Evolutionary conservation across 2,113 vertebrate species (phyloP), one percentile per base, ranked within the genome.

Genomic region (Triplophysa tibetana): DNA sequence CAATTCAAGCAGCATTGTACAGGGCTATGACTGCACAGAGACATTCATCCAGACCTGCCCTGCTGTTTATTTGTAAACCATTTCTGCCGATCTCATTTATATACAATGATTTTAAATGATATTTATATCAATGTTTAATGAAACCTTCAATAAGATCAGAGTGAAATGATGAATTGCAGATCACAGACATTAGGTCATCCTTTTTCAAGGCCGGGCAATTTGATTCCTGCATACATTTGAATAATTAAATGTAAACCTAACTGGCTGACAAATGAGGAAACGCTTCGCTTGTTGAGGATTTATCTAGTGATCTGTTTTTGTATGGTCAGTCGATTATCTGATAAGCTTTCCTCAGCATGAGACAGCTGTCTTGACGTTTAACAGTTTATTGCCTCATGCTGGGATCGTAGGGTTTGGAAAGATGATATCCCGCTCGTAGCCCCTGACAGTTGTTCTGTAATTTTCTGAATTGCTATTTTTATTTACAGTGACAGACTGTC

Each of bases 1-100:
- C 87, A 82, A 89, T 91, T 93, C 92, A 93, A 93, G 92, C 92
- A 93, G 92, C 92, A 93, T 93, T 93, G 92, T 93, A 93, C 92
- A 93, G 92, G 92, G 92, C 92, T 93, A 93, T 93, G 92, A 93
- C 87, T 86, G 92, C 92, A 75, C 80, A 89, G 92, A 92, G 91
- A 89, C 85, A 79, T 72, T 82, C 66, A 77, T 88, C 67, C 19
- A 58, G n/a, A 48, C 16, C 56, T 79, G 79, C 74, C 84, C 68
- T 63, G n/a, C 82, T 61, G 78, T 65, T 80, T 77, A 69, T 81
- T 6, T 74, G 65, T 82, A 83, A 23, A 21, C 19, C 21, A 24
- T 52, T 66, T 50, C 63, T 60, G 52, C 60, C 65, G 26, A 83
- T 82, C 83, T 61, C 54, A 24, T 56, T 72, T 26, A 14, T 4